Evolutionary conservation across 2,113 vertebrate species (phyloP), one percentile per base, ranked within the genome.

Genomic region (Athene cunicularia): DNA sequence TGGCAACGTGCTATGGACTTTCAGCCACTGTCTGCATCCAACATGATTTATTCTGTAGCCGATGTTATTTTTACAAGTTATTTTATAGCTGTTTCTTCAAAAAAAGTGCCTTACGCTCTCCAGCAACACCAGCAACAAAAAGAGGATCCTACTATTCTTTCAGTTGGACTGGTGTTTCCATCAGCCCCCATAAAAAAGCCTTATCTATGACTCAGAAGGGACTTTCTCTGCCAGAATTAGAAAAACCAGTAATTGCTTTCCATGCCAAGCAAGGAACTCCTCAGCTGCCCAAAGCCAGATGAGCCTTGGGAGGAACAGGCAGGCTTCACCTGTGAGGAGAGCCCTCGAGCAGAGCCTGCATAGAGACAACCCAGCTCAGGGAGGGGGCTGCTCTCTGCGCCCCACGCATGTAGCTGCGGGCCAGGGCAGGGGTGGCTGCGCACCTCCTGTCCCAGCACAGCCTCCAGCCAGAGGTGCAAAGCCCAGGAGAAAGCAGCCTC

Each of bases 361-460:
- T 22, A 27, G n/a, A 30, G n/a, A 8, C 41, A 21, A 7, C 12
- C 14, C 37, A 18, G 7, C 11, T 32, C 11, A 10, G 28, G 41
- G 27, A 18, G 3, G 33, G 47, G 80, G 55, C 63, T 35, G 50
- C 33, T 45, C 77, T 9, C 35, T 9, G 32, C 22, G 5, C 77
- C 49, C 59, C 23, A 16, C 39, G 22, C 5, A 0, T 1, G n/a
- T 39, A 3, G 19, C 23, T 2, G 12, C 2, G 33, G 18, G 9
- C 55, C 7, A 21, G 8, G 85, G 71, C 26, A 3, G 53, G 47
- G 6, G 5, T 21, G 14, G 35, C 67, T 4, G n/a, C 2, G 24
- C 1, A 2, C 52, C 14, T 0, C 0, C 12, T 3, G 3, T 17
- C 12, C 59, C 2, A 0, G 16, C 47, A 19, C 53, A n/a, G 80